These are phyloP conservation scores for Megalopta genalis DNA, from an alignment of 1,140 invertebrate species.

Conservation along the genomic window DNA sequence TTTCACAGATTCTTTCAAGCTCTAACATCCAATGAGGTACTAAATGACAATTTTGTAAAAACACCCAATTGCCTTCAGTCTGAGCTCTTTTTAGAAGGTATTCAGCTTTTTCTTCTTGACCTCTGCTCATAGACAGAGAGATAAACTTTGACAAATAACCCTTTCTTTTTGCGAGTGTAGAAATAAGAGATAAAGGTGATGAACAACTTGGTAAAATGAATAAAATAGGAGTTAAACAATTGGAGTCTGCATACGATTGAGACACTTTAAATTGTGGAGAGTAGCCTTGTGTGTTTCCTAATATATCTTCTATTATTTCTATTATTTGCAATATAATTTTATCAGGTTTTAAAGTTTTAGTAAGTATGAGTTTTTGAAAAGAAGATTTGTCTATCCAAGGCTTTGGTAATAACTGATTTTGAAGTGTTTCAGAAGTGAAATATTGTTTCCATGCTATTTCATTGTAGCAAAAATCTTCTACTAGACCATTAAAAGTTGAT, in stretches of 20 bases:
- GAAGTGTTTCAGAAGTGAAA: slow-evolving; percentile 77
- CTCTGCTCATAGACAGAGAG: slow-evolving; percentile 84
- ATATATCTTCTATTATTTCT: slow-evolving; percentile 77
- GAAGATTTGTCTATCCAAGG: slow-evolving; percentile 79
- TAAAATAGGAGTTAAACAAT: slow-evolving; percentile 82
- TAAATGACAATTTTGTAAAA: slow-evolving; percentile 88
- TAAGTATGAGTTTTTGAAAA: slow-evolving; percentile 83
- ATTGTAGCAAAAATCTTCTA: slow-evolving; percentile 71
- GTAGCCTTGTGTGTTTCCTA: slow-evolving; percentile 73
- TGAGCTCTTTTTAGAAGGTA: slow-evolving; percentile 81
- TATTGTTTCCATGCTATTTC: slow-evolving; percentile 81
- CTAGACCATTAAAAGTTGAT: slow-evolving; percentile 77
- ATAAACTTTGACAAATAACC: slow-evolving; percentile 82
- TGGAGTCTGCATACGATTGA: slow-evolving; percentile 84
- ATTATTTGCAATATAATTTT: slow-evolving; percentile 77
- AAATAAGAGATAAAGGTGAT: slow-evolving; percentile 81
- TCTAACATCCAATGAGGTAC: slow-evolving; percentile 82
- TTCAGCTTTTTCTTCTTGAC: slow-evolving; percentile 81
- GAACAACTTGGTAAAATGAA: slow-evolving; percentile 84
- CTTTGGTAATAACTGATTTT: slow-evolving; percentile 74
- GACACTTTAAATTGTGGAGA: slow-evolving; percentile 76
- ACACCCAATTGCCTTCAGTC: slow-evolving; percentile 83
- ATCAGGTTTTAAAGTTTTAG: slow-evolving; percentile 83
- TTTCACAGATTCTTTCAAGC: slow-evolving; percentile 81
- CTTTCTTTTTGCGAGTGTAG: slow-evolving; percentile 81